Base-by-base conservation (phyloP, 2,113 vertebrate species). In the Spea bombifrons region DNA sequence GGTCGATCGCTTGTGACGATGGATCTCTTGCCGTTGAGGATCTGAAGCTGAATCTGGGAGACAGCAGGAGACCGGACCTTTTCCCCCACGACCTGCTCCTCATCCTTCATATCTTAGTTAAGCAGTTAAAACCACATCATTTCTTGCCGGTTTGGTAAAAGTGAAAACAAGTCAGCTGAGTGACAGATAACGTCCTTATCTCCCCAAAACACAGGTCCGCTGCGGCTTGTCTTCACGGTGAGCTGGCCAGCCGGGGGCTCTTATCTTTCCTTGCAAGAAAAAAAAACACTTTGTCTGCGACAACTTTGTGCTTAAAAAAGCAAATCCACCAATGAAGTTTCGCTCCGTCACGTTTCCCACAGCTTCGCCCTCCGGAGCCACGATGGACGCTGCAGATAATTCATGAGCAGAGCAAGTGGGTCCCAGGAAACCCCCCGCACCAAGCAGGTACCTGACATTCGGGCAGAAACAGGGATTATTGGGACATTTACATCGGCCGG, bases 221-320 rank as follows among this genome's bases (percentile, higher is more conserved):
- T 69, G 44, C 47, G 52, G 6, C 7, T 69, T 16, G 44, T 72
- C 59, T 16, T 15, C n/a, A 64, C 0, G 5, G n/a, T 9, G 8
- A 69, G 66, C 45, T 30, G 8, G 61, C 75, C 48, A 17, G 55
- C 52, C 66, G 69, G 7, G 3, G 46, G 10, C 66, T 69, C 75
- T 76, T 76, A 76, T 76, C 75, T 69, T n/a, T 70, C 12, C 75
- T 45, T 76, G 66, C 75, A 76, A 76, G 30, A 69, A 45, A 17
- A 30, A 30, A 7, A 53, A 53, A 53, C 7, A 53, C 52, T 8
- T 30, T 30, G 30, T 30, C 30, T 30, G 6, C 52, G 12, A 53
- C 6, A 12, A 16, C 61, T 64, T 64, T 64, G 61, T 5, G n/a
- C 5, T 64, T 64, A 9, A 64, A 17, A 64, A 5, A 17, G 5